Evolutionary conservation across 2,113 vertebrate genomes (phyloP).

Genomic region (Orycteropus afer): DNA sequence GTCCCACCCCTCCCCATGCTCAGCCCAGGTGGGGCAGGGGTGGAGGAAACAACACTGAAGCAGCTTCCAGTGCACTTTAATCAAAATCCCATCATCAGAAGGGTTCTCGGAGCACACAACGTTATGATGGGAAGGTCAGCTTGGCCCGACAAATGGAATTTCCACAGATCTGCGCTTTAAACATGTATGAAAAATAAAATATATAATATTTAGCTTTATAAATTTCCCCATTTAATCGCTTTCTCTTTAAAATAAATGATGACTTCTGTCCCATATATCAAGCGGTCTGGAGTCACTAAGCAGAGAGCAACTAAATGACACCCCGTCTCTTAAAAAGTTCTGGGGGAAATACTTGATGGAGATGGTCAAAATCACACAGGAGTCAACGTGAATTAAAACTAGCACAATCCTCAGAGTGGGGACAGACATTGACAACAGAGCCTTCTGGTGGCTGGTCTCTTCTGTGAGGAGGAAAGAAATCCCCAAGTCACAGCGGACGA

Average conservation of each 20-base stretch:
- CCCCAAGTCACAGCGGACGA: conserved; percentile 9
- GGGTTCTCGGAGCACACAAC: conserved; percentile 77
- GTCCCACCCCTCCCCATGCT: neutral
- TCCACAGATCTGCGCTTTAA: conserved; percentile 82
- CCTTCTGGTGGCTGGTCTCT: conserved; percentile 18
- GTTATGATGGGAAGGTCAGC: conserved; percentile 82
- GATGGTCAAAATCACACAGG: conserved; percentile 72
- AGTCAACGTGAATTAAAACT: conserved; percentile 70
- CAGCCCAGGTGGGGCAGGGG: neutral
- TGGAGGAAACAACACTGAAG: neutral
- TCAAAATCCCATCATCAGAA: conserved; percentile 83
- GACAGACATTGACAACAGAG: conserved; percentile 63
- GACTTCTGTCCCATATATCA: conserved; percentile 61
- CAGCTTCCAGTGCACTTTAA: conserved; percentile 85
- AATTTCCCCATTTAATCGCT: conserved; percentile 76
- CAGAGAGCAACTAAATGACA: conserved; percentile 70
- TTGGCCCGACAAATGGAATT: conserved; percentile 84
- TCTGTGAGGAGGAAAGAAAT: conserved; percentile 59
- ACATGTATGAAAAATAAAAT: conserved; percentile 90
- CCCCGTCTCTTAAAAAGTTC: conserved; percentile 69
- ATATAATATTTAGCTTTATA: conserved; percentile 88
- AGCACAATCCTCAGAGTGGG: conserved; percentile 76
- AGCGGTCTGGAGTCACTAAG: conserved; percentile 73
- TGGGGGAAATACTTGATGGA: conserved; percentile 65
- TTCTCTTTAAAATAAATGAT: conserved; percentile 79